A percentile compares a stretch with the other conserved stretches of the same genome.
Evolutionary conservation across 2,888 invertebrate species (phyloP).

Genomic region (Napeogenes inachia): DNA sequence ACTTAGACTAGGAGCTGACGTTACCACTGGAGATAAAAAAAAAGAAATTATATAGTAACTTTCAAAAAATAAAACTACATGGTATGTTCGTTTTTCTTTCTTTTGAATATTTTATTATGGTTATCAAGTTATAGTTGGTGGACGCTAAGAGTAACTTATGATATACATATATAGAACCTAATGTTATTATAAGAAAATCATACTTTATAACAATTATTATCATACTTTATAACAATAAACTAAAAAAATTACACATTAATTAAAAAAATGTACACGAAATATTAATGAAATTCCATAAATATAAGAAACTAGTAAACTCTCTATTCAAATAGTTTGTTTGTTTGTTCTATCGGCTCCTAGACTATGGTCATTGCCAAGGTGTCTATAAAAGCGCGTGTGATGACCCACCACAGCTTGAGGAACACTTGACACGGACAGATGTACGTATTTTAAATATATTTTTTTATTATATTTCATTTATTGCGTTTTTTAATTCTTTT

Average conservation of each 20-base stretch:
- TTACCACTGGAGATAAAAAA: no score
- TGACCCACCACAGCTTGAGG: slow-evolving; percentile 43
- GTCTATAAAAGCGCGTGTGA: slow-evolving; percentile 41
- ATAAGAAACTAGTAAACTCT: neutral
- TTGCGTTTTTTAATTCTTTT: no score
- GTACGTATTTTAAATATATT: slow-evolving; percentile 41
- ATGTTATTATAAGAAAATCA: no score
- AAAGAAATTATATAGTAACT: neutral
- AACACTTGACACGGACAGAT: slow-evolving; percentile 35
- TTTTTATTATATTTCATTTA: no score
- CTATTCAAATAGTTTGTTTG: neutral
- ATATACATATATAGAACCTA: no score
- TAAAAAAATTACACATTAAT: neutral
- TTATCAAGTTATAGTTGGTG: neutral
- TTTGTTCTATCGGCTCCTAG: slow-evolving; percentile 15
- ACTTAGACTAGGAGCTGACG: no score
- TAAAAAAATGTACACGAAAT: neutral
- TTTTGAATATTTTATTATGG: neutral
- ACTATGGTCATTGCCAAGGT: slow-evolving; percentile 49
- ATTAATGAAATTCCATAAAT: neutral
- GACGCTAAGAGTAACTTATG: no score
- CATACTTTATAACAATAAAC: neutral
- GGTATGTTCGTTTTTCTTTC: neutral
- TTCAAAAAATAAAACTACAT: neutral
- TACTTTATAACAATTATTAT: no score